phyloP scores from a whole-genome alignment of 2,888 invertebrate species.

The Tanypteryx hageni region DNA sequence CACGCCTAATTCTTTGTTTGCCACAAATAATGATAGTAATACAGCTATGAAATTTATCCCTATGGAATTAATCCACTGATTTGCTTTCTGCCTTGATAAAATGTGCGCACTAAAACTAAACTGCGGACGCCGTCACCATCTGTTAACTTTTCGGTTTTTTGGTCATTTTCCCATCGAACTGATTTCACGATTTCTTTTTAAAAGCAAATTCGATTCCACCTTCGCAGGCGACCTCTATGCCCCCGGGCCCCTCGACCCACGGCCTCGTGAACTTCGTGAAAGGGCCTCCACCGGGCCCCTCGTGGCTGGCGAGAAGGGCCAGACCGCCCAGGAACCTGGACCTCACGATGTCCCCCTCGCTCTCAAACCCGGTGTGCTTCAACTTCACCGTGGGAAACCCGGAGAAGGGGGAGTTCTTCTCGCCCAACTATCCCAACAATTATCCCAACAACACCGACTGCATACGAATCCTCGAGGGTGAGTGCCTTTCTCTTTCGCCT shows the following conservation, averaged over 20 bases:
- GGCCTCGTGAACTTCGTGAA: background rate
- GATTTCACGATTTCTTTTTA: too few relatives aligned
- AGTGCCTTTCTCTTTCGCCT: conserved; percentile 70
- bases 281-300: background rate
- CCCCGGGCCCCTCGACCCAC: background rate
- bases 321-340: conserved; percentile 9
- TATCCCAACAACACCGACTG: conserved; percentile 85
- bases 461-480: conserved; percentile 82
- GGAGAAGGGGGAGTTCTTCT: conserved; percentile 81
- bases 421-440: conserved; percentile 82
- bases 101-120: too few relatives aligned
- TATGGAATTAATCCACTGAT: too few relatives aligned
- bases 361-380: conserved; percentile 74
- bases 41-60: too few relatives aligned
- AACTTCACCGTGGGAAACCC: conserved; percentile 79
- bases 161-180: too few relatives aligned
- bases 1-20: too few relatives aligned
- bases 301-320: conserved; percentile 33
- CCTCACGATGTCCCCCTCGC: background rate
- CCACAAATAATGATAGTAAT: too few relatives aligned
- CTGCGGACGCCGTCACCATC: too few relatives aligned
- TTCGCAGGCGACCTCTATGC: background rate
- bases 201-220: background rate
- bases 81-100: too few relatives aligned
- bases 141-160: too few relatives aligned